phyloP scores from a whole-genome alignment of 2,113 vertebrate genomes.

The Microcebus ravelobensis region DNA sequence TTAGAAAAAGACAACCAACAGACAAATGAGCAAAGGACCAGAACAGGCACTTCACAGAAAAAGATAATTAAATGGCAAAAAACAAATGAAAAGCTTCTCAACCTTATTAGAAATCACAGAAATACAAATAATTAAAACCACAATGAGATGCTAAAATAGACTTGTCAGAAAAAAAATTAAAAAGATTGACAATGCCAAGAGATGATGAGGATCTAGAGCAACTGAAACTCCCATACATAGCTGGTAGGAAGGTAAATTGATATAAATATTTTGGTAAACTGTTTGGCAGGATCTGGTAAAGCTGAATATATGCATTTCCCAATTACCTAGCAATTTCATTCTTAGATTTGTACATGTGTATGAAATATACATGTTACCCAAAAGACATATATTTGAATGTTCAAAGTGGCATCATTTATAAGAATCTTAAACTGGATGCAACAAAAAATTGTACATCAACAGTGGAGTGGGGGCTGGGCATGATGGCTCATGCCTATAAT shows the following conservation, averaged over 20 bases:
- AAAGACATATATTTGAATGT: neutral
- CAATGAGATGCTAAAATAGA: neutral
- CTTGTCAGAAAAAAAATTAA: neutral
- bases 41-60: neutral
- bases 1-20: neutral
- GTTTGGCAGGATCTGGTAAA: neutral
- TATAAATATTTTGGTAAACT: neutral
- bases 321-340: neutral
- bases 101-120: neutral
- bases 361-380: neutral
- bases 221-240: neutral
- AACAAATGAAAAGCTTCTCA: neutral
- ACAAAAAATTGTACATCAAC: neutral
- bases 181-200: neutral
- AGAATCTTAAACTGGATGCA: neutral
- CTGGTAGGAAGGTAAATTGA: neutral
- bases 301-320: neutral
- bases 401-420: neutral
- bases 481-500: too few species aligned
- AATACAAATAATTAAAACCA: neutral
- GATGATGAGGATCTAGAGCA: neutral
- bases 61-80: neutral
- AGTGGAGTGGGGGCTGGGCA: neutral
- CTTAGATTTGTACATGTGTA: neutral
- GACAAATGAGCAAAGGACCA: neutral